phyloP scores from a whole-genome alignment of 2,113 vertebrate genomes.

The Gallinago paraguaiae region DNA sequence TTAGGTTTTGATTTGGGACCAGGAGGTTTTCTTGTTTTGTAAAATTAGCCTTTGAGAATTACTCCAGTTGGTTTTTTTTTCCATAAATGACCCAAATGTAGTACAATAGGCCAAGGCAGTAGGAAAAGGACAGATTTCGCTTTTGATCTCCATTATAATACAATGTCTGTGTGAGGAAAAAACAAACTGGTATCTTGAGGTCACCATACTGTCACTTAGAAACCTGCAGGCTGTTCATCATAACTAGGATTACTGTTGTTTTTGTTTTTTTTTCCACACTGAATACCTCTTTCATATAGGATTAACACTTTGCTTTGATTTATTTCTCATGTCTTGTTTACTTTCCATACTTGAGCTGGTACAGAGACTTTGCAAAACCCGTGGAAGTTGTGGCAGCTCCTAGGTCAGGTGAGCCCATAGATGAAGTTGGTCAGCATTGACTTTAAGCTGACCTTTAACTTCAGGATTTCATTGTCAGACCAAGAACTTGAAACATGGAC shows the following conservation, averaged over 20 bases:
- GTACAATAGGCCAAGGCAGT: not conserved
- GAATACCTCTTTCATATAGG: not conserved
- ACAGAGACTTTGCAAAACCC: not conserved
- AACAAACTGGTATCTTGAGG: not conserved
- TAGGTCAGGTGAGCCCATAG: not conserved
- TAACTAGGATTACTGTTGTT: not conserved
- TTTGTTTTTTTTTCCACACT: not conserved
- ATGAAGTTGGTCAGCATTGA: not conserved
- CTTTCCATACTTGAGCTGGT: not conserved
- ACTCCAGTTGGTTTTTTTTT: not conserved
- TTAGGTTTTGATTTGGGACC: not conserved
- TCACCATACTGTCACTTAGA: not conserved
- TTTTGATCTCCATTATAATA: not conserved
- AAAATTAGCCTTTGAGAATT: not conserved
- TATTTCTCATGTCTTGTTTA: not conserved
- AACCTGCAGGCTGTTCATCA: not conserved
- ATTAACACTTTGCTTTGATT: not conserved
- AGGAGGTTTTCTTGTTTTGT: not conserved
- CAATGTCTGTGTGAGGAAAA: not conserved
- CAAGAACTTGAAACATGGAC: not conserved
- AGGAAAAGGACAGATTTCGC: not conserved
- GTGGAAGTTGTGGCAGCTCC: not conserved
- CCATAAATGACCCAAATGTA: not conserved
- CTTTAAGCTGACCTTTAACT: not conserved
- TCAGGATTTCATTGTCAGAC: not conserved